These are phyloP conservation scores for Magallana angulata DNA, from an alignment of 1,140 invertebrate genomes.

Conservation along the genomic window DNA sequence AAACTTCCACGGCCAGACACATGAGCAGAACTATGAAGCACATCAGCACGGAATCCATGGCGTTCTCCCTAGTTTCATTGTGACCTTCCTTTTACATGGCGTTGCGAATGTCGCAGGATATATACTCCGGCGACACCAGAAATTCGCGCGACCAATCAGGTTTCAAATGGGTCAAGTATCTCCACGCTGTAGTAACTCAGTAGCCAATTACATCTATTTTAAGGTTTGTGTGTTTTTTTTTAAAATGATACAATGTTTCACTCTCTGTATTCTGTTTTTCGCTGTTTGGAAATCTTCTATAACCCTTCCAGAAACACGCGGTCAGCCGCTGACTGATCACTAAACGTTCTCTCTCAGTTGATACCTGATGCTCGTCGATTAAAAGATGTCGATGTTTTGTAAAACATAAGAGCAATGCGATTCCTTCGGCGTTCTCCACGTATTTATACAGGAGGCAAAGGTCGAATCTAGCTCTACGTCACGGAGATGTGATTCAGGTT, in stretches of 20 bases:
- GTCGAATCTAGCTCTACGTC: not conserved
- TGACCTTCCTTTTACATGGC: not conserved
- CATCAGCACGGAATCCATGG: constrained; percentile 23
- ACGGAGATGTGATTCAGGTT: not conserved
- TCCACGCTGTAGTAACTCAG: not conserved
- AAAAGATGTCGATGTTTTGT: constrained; percentile 33
- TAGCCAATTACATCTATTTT: not conserved
- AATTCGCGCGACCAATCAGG: constrained; percentile 5
- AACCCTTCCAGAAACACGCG: not conserved
- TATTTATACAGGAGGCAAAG: not conserved
- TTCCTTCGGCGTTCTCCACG: not conserved
- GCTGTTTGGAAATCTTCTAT: no score
- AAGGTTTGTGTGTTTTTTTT: not conserved
- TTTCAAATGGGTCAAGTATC: constrained; percentile 6
- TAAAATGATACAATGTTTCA: not conserved
- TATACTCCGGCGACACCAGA: not conserved
- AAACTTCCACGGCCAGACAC: not conserved
- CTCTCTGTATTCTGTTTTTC: not conserved
- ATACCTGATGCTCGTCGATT: not conserved
- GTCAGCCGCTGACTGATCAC: not conserved
- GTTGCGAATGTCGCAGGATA: not conserved
- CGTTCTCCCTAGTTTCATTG: not conserved
- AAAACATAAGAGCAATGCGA: constrained; percentile 13
- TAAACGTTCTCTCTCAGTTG: not conserved
- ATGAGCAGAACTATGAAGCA: not conserved